A percentile compares a stretch with the other conserved stretches of the same genome.
phyloP scores from a whole-genome alignment of 2,888 invertebrate species.

The Teinopalpus imperialis region DNA sequence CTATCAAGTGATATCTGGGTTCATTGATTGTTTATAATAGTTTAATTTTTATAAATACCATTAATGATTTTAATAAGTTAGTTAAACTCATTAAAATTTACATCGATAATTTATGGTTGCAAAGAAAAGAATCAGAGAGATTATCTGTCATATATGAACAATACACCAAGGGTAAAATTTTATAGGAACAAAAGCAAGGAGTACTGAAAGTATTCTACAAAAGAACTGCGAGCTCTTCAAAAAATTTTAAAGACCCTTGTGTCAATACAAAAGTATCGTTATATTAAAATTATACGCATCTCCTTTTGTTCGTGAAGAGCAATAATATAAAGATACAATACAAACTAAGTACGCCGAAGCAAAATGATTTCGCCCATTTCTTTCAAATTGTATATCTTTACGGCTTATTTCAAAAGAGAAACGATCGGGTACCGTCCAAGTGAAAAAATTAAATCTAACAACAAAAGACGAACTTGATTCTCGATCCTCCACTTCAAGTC shows the following conservation, averaged over 20 bases:
- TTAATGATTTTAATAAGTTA: no score
- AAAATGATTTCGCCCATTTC: constrained; percentile 17
- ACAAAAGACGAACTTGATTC: constrained; percentile 24
- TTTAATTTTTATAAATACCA: no score
- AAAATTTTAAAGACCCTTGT: constrained; percentile 7
- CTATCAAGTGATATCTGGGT: no score
- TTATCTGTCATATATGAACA: no score
- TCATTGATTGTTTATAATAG: no score
- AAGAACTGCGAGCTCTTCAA: constrained; percentile 12
- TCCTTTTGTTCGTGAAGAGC: constrained; percentile 7
- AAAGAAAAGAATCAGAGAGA: no score
- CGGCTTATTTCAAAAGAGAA: constrained; percentile 21
- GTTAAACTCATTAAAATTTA: no score
- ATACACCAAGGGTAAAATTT: no score
- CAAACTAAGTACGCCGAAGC: constrained; percentile 6
- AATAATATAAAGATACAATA: constrained; percentile 6
- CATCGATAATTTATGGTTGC: no score
- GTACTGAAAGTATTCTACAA: no score
- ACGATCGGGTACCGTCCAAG: constrained; percentile 15
- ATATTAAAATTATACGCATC: constrained; percentile 34
- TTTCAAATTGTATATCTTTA: constrained; percentile 14
- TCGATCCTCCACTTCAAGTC: constrained; percentile 25
- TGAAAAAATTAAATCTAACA: constrained; percentile 24
- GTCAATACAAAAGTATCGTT: constrained; percentile 32
- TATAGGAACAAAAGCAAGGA: neutral